Conservation (phyloP, 2,113 vertebrate species). For the Proteles cristata region DNA sequence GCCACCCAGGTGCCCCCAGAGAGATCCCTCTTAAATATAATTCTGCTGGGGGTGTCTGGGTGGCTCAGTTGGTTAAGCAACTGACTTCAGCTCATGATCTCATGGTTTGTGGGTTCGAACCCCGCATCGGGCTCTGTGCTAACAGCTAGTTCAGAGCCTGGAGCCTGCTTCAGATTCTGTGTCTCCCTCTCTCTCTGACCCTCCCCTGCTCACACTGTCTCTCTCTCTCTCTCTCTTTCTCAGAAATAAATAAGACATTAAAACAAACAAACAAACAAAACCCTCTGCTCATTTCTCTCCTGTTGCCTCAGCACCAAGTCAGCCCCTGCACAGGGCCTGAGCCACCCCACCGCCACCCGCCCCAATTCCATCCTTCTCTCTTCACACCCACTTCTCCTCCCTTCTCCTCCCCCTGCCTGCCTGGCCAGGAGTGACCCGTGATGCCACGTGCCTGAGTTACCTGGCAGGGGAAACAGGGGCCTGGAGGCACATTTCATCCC, state of each 20-base stretch:
- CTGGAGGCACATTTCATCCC: not conserved
- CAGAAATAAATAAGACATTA: no score
- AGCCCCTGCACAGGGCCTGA: not conserved
- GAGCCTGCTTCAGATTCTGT: no score
- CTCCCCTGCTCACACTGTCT: no score
- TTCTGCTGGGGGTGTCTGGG: no score
- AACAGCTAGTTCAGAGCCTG: no score
- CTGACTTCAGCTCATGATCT: no score
- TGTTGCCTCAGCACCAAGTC: not conserved
- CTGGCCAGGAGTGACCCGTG: not conserved
- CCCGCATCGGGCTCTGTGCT: no score
- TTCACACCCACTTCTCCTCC: not conserved
- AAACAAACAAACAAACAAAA: no score
- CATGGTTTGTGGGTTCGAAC: no score
- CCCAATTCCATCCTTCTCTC: not conserved
- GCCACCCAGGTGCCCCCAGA: not conserved
- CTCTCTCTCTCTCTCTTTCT: no score
- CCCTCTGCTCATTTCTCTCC: not conserved
- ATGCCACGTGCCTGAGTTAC: constrained; percentile 36
- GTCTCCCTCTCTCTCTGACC: no score
- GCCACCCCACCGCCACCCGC: not conserved
- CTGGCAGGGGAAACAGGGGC: not conserved
- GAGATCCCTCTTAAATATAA: not conserved
- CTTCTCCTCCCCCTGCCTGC: not conserved
- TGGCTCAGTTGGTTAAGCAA: no score